Conservation (phyloP, 2,888 invertebrate species). For the Lasioglossum zephyrum region DNA sequence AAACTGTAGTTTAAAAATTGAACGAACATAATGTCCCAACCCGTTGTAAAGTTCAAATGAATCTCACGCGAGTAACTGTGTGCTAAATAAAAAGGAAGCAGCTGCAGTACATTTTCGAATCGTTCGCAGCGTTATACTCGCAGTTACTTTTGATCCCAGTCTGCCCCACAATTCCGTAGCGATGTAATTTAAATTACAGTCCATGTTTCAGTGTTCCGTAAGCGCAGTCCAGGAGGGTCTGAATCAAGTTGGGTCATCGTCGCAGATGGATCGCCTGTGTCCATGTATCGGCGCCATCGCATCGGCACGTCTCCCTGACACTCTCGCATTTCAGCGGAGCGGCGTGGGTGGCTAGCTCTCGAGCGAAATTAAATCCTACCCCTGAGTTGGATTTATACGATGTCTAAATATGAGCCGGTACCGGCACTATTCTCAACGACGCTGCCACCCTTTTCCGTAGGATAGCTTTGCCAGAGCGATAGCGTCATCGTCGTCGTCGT, state of each 20-base stretch:
- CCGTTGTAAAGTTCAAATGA: too few relatives aligned
- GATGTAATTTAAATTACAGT: constrained; percentile 6
- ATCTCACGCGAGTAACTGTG: too few relatives aligned
- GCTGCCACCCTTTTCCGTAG: constrained; percentile 54
- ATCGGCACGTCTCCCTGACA: constrained; percentile 23
- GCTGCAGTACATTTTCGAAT: neutral
- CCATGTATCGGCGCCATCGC: constrained; percentile 44
- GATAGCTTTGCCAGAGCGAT: constrained; percentile 22
- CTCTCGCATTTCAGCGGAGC: constrained; percentile 32
- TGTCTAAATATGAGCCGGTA: constrained; percentile 73
- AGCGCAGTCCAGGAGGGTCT: neutral
- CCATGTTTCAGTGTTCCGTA: neutral
- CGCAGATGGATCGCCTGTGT: constrained; percentile 40
- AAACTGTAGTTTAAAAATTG: neutral
- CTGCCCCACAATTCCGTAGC: neutral
- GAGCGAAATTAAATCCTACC: constrained; percentile 67
- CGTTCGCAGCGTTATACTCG: neutral
- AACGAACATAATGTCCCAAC: neutral
- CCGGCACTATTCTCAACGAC: constrained; percentile 52
- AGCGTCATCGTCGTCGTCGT: constrained; percentile 13
- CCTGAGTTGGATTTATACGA: constrained; percentile 69
- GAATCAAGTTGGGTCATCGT: constrained; percentile 5
- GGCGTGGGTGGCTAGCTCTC: constrained; percentile 34
- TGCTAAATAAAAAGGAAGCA: neutral
- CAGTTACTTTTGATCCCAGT: neutral